Conservation (phyloP, 2,797 vertebrate genomes). For the Xenentodon cancila region DNA sequence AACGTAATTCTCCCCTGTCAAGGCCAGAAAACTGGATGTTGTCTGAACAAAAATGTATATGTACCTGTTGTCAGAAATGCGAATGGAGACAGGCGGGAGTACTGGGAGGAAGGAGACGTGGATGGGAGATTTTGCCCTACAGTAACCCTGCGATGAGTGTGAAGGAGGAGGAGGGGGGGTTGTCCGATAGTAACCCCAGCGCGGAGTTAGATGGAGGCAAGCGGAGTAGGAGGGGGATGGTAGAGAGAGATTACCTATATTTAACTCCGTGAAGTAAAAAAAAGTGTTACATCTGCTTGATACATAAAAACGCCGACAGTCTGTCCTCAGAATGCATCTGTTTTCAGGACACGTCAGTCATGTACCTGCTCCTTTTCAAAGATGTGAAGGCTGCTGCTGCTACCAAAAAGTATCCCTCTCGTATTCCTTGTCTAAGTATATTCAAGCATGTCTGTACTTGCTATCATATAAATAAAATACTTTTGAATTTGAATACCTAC, state of each 20-base stretch:
- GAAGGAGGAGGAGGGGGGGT: conserved; percentile 52
- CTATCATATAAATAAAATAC: no score
- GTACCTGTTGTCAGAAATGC: background rate
- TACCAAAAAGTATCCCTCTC: no score
- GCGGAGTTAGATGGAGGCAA: conserved; percentile 34
- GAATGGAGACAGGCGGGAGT: conserved; percentile 1
- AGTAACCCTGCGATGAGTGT: conserved; percentile 57
- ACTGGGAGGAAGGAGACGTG: conserved; percentile 19
- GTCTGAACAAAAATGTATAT: no score
- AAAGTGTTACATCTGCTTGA: conserved; percentile 41
- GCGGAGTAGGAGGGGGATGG: conserved; percentile 37
- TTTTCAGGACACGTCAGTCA: background rate
- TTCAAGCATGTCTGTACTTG: no score
- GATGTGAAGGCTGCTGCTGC: no score
- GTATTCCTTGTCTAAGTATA: no score
- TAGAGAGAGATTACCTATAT: conserved; percentile 38
- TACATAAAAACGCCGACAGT: background rate
- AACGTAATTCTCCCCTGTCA: background rate
- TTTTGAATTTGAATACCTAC: no score
- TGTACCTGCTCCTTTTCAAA: no score
- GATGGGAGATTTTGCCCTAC: conserved; percentile 55
- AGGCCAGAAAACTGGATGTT: background rate
- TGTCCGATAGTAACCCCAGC: conserved; percentile 75
- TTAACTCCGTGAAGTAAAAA: conserved; percentile 30
- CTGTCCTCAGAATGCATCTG: background rate